Percentiles rank a stretch among this genome's conserved stretches.
phyloP scores from a whole-genome alignment of 2,797 vertebrate species.

The Malurus splendens region DNA sequence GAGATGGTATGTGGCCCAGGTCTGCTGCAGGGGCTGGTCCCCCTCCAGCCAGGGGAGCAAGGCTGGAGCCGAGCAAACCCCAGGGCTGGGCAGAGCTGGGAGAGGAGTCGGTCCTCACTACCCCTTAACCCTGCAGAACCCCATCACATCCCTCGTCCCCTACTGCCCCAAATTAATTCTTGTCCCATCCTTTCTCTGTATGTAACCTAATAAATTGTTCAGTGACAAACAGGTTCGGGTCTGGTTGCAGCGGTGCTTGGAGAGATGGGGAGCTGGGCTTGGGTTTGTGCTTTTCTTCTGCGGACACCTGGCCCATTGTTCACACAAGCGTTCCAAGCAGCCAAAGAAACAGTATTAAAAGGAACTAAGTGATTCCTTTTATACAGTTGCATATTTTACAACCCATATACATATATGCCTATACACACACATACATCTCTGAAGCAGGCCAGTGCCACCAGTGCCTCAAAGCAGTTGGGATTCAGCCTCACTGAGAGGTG shows the following conservation, averaged over 20 bases:
- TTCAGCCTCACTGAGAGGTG: background rate
- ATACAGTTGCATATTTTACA: constrained; percentile 54
- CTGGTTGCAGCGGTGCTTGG: background rate
- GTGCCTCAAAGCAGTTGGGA: background rate
- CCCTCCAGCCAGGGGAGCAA: background rate
- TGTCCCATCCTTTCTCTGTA: background rate
- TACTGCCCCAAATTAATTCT: background rate
- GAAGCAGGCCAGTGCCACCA: background rate
- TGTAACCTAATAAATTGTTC: constrained; percentile 29
- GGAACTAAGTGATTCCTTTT: background rate
- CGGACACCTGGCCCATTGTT: background rate
- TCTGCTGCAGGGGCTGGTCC: background rate
- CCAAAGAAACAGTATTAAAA: background rate
- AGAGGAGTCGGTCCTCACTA: background rate
- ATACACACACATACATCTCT: background rate
- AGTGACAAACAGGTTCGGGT: background rate
- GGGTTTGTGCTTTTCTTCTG: background rate
- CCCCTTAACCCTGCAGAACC: background rate
- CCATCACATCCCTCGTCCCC: background rate
- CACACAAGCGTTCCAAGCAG: background rate
- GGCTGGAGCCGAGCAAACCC: background rate
- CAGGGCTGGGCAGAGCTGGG: background rate
- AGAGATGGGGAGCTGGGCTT: background rate
- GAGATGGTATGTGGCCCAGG: background rate
- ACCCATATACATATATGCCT: constrained; percentile 56